A percentile compares a stretch with the other conserved stretches of the same genome.
These are phyloP conservation scores for Ammodytes marinus DNA, from an alignment of 2,113 vertebrate species.

Conservation along the genomic window DNA sequence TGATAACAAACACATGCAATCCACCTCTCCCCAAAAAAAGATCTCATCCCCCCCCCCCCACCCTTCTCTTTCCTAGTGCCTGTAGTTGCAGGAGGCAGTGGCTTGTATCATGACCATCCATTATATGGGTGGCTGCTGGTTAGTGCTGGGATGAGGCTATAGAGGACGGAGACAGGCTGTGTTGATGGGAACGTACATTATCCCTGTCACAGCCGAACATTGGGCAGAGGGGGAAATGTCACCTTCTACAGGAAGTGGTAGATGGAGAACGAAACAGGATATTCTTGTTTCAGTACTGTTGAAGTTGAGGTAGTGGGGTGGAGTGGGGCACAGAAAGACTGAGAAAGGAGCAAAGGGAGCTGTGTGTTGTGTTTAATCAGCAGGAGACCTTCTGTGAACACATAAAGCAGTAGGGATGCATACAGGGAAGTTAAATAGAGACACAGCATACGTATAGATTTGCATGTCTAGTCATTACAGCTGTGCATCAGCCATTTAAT, in stretches of 20 bases:
- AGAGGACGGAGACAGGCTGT: slow-evolving; percentile 50
- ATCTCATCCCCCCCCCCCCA: neutral
- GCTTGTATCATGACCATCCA: slow-evolving; percentile 82
- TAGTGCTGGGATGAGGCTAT: slow-evolving; percentile 55
- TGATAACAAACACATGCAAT: slow-evolving; percentile 86
- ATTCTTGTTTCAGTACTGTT: slow-evolving; percentile 21
- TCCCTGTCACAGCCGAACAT: slow-evolving; percentile 60
- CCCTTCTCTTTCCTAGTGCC: slow-evolving; percentile 49
- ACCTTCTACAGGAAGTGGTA: slow-evolving; percentile 39
- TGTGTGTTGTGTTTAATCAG: slow-evolving; percentile 53
- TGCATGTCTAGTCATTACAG: slow-evolving; percentile 17
- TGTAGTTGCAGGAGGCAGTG: slow-evolving; percentile 62
- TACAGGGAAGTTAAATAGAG: slow-evolving; percentile 49
- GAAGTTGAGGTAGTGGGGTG: too few relatives aligned
- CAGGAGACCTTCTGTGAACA: slow-evolving; percentile 56
- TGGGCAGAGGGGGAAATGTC: slow-evolving; percentile 40
- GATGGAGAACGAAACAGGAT: slow-evolving; percentile 31
- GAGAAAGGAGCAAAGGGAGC: neutral
- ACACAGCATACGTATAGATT: slow-evolving; percentile 38
- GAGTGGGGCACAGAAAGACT: neutral
- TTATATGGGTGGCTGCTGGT: slow-evolving; percentile 74
- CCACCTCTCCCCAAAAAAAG: slow-evolving; percentile 39
- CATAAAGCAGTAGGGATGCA: slow-evolving; percentile 57
- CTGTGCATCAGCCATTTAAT: slow-evolving; percentile 40
- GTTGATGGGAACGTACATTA: slow-evolving; percentile 69